Evolutionary conservation across 2,113 vertebrate species (phyloP), one percentile per base, ranked within the genome.

Genomic region (Phrynosoma blainvillii): DNA sequence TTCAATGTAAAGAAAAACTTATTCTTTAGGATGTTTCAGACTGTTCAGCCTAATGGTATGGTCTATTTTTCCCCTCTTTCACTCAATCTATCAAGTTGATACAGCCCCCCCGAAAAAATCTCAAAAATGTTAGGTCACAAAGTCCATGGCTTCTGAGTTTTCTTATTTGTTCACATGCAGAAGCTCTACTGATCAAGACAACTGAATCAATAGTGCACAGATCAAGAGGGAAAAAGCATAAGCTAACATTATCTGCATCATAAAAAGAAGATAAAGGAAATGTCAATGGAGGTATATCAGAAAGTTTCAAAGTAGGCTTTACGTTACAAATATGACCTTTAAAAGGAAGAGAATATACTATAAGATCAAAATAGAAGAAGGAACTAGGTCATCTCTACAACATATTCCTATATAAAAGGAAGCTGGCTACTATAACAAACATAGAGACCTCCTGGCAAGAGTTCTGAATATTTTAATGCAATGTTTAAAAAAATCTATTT

Each of bases 391-490:
- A 71, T 52, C 25, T 66, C 56, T 82, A 21, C 32, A 32, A 87
- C 7, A 87, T 16, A 81, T 59, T 30, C 25, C 16, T 73, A 56
- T 62, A 65, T 6, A 82, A 47, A 76, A 75, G 4, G 40, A 82
- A 82, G 18, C 36, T 52, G 27, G 70, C 25, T 76, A 32, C 30
- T 74, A 23, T 76, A 76, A 80, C 56, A 42, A 18, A 54, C 23
- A 54, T n/a, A 68, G 27, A 73, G 23, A 42, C 59, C 25, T 32
- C 9, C n/a, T 36, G 25, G 54, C 32, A 73, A 74, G 10, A 20
- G 59, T 32, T 42, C 27, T 42, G n/a, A 81, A 86, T 47, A 68
- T 36, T 87, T 87, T 42, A 80, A 74, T 56, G 25, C 68, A 84
- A 21, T 36, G 30, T 7, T 54, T 47, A 6, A n/a, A 5, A 18